Conservation (phyloP, 2,888 invertebrate species). For the Tenthredo mesomela region DNA sequence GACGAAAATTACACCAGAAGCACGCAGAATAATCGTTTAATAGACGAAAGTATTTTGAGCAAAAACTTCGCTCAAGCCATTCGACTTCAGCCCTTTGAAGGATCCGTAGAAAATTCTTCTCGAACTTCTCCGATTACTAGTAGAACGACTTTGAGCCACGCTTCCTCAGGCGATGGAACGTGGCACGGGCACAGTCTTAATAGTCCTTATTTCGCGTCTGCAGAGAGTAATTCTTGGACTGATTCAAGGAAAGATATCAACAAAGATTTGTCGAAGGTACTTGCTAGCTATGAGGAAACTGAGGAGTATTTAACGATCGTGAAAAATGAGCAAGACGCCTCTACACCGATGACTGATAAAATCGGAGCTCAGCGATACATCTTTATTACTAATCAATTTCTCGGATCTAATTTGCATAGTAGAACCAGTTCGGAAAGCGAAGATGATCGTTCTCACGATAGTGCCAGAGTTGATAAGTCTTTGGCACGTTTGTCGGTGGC, state of each 20-base stretch:
- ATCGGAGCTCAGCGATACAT: background rate
- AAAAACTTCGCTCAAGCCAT: slow-evolving; percentile 19
- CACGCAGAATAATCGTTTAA: background rate
- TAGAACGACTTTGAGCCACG: slow-evolving; percentile 47
- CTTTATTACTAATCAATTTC: slow-evolving; percentile 48
- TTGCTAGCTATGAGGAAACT: slow-evolving; percentile 14
- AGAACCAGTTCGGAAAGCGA: background rate
- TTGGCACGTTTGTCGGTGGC: background rate
- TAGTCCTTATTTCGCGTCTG: slow-evolving; percentile 51
- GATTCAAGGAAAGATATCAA: background rate
- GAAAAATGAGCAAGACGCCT: slow-evolving; percentile 31
- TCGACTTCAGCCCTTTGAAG: background rate
- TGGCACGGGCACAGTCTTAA: slow-evolving; percentile 53
- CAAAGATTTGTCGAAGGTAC: background rate
- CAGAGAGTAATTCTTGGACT: slow-evolving; percentile 21
- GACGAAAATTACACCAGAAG: background rate
- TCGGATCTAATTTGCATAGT: background rate
- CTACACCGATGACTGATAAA: background rate
- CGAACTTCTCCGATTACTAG: slow-evolving; percentile 48
- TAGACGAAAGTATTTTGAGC: slow-evolving; percentile 9
- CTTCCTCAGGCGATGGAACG: slow-evolving; percentile 48
- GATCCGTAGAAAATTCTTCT: slow-evolving; percentile 46
- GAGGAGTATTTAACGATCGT: slow-evolving; percentile 51
- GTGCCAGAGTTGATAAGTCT: background rate
- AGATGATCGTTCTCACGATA: background rate